phyloP scores from a whole-genome alignment of 2,113 vertebrate genomes.

The Heliornis fulica region DNA sequence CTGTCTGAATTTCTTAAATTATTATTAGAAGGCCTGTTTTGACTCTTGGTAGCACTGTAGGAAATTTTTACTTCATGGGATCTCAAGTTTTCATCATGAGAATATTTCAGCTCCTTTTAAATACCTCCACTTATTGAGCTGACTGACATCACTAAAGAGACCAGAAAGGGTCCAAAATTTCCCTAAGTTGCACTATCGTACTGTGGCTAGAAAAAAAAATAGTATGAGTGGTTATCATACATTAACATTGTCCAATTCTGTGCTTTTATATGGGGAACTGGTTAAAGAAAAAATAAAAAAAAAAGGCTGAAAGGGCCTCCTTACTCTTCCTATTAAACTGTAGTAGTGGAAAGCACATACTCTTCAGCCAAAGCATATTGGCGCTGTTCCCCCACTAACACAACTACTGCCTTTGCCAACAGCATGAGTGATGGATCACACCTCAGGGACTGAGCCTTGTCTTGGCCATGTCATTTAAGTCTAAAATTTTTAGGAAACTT shows the following conservation, averaged over 20 bases:
- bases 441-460: not conserved
- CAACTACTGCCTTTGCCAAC: not conserved
- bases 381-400: not conserved
- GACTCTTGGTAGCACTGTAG: not conserved
- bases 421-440: not conserved
- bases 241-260: not conserved
- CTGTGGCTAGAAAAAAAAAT: not conserved
- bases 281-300: too few relatives aligned
- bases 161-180: not conserved
- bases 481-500: not conserved
- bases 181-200: rapidly evolving
- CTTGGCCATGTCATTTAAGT: not conserved
- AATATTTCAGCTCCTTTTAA: not conserved
- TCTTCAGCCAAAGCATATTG: not conserved
- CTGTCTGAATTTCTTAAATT: not conserved
- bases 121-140: not conserved
- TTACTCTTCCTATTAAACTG: not conserved
- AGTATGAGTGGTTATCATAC: not conserved
- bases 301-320: not conserved
- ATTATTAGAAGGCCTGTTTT: not conserved
- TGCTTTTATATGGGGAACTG: not conserved
- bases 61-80: not conserved
- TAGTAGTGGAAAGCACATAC: not conserved
- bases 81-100: not conserved
- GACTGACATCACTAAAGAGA: not conserved